Percentiles rank a stretch among this genome's conserved stretches.
Conservation (phyloP, 2,888 invertebrate species). For the Lasioglossum pauxillum region DNA sequence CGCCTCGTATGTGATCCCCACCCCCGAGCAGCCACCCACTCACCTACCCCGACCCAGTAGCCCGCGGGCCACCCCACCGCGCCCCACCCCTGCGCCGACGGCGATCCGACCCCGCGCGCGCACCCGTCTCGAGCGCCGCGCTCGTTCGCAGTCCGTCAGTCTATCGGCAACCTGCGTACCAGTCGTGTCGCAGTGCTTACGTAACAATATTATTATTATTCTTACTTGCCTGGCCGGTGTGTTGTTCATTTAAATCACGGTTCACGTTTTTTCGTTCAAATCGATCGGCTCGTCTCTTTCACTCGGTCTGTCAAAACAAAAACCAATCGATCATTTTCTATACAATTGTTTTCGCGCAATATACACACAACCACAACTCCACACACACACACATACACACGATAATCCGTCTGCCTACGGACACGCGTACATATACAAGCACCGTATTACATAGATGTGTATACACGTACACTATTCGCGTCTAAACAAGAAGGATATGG, state of each 20-base stretch:
- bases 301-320: slow-evolving; percentile 25
- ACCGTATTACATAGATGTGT: not conserved
- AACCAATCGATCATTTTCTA: slow-evolving; percentile 4
- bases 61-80: slow-evolving; percentile 68
- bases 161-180: slow-evolving; percentile 84
- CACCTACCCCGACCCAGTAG: slow-evolving; percentile 70
- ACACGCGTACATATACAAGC: not conserved
- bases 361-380: not conserved
- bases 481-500: not conserved
- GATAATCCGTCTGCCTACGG: too few species aligned
- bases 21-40: slow-evolving; percentile 61
- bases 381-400: slow-evolving; percentile 1
- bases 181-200: slow-evolving; percentile 83
- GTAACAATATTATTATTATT: slow-evolving; percentile 81
- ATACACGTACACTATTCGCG: not conserved
- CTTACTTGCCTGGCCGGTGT: slow-evolving; percentile 71
- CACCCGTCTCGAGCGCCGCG: slow-evolving; percentile 62
- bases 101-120: slow-evolving; percentile 59
- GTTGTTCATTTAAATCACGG: slow-evolving; percentile 66
- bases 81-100: slow-evolving; percentile 64
- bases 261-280: slow-evolving; percentile 54
- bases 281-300: slow-evolving; percentile 34
- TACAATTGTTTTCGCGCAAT: not conserved
- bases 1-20: slow-evolving; percentile 49
- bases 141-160: slow-evolving; percentile 78